Conservation (phyloP, 92 coral and sea anemone species). For the Ricordea florida region DNA sequence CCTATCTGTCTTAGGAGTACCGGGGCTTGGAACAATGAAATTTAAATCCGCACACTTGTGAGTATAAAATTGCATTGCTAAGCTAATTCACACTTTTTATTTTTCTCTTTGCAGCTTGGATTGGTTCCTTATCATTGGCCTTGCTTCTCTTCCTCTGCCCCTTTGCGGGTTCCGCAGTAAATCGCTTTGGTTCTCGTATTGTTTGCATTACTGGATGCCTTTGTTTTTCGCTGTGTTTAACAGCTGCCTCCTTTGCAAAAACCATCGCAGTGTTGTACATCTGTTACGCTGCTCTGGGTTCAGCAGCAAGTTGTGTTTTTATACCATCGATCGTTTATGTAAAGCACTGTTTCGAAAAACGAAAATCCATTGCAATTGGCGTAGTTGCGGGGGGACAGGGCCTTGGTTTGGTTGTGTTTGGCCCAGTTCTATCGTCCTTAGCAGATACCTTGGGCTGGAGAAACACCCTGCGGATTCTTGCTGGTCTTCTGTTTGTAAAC, state of each 20-base stretch:
- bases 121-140: conserved; percentile 38
- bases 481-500: not conserved
- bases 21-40: too few species aligned
- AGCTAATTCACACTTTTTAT: too few species aligned
- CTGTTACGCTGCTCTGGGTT: conserved; percentile 3
- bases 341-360: not conserved
- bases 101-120: conserved; percentile 55
- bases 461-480: conserved; percentile 16
- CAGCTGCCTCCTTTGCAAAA: conserved; percentile 36
- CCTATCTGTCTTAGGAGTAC: too few species aligned
- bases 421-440: not conserved
- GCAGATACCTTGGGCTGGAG: conserved; percentile 4
- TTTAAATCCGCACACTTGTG: too few species aligned
- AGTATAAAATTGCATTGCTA: too few species aligned
- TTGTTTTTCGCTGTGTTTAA: conserved; percentile 13
- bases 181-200: conserved; percentile 44
- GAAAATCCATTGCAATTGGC: conserved; percentile 20
- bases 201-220: conserved; percentile 37
- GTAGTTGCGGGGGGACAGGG: conserved; percentile 17
- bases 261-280: conserved; percentile 8
- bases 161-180: conserved; percentile 23
- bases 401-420: conserved; percentile 17
- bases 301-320: not conserved
- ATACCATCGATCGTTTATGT: not conserved
- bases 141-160: conserved; percentile 3